These are phyloP conservation scores for Spea multiplicata DNA, from an alignment of 2,113 vertebrate genomes.

Conservation along the genomic window DNA sequence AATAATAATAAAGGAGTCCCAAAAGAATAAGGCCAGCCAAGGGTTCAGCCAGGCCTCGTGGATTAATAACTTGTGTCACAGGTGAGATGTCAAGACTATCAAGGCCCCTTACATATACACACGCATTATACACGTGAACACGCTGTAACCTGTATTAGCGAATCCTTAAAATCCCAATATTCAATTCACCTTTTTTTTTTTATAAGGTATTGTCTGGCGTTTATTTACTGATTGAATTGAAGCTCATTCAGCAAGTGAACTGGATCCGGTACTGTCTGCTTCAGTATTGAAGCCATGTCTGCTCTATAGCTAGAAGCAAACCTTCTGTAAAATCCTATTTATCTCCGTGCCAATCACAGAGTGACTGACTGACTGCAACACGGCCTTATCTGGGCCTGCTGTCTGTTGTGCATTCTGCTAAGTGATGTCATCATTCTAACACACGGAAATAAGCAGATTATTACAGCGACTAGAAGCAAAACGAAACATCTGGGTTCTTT, in stretches of 20 bases:
- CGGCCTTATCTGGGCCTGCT: slow-evolving; percentile 63
- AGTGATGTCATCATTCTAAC: slow-evolving; percentile 73
- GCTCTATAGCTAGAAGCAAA: slow-evolving; percentile 63
- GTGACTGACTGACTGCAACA: slow-evolving; percentile 66
- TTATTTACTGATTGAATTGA: slow-evolving; percentile 13
- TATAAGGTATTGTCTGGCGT: not conserved
- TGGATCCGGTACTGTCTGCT: slow-evolving; percentile 53
- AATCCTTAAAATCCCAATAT: too few species aligned
- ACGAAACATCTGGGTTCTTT: slow-evolving; percentile 78
- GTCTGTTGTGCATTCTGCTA: slow-evolving; percentile 67
- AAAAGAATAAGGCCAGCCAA: too few species aligned
- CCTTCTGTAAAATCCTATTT: slow-evolving; percentile 62
- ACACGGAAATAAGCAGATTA: slow-evolving; percentile 75
- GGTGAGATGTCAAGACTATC: too few species aligned
- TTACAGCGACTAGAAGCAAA: slow-evolving; percentile 74
- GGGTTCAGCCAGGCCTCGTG: too few species aligned
- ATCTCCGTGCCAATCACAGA: slow-evolving; percentile 69
- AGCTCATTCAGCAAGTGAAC: slow-evolving; percentile 50
- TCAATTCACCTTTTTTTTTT: too few species aligned
- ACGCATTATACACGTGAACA: not conserved
- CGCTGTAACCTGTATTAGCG: not conserved
- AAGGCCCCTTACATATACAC: not conserved
- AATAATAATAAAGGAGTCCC: too few species aligned
- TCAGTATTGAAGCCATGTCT: slow-evolving; percentile 54
- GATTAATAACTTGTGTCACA: too few species aligned